Percentiles rank a stretch among this genome's conserved stretches.
phyloP scores from a whole-genome alignment of 2,888 invertebrate species.

The Drosophila acutilabella region DNA sequence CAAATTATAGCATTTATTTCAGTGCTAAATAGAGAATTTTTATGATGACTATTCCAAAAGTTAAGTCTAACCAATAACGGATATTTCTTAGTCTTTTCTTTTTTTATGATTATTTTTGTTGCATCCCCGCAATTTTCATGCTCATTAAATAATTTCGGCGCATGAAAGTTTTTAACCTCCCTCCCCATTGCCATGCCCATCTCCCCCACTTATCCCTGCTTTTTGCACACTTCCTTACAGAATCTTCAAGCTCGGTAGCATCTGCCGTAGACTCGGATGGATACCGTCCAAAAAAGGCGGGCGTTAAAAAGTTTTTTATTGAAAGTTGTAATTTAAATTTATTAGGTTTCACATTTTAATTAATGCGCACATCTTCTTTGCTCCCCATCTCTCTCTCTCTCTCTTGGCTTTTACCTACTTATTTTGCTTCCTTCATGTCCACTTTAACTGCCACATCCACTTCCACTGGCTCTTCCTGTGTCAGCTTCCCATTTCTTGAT shows the following conservation, averaged over 20 bases:
- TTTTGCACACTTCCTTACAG: neutral
- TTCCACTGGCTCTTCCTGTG: conserved; percentile 10
- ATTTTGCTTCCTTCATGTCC: neutral
- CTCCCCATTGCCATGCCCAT: neutral
- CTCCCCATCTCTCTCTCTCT: neutral
- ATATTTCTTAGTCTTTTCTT: neutral
- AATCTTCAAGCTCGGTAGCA: conserved; percentile 14
- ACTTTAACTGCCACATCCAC: neutral
- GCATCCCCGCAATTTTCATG: conserved; percentile 71
- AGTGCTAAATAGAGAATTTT: no score
- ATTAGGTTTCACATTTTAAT: conserved; percentile 80
- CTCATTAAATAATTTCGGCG: conserved; percentile 77
- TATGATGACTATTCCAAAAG: no score
- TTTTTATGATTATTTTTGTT: conserved; percentile 40
- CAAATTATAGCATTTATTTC: no score
- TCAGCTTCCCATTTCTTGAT: conserved; percentile 6
- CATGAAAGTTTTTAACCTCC: conserved; percentile 55
- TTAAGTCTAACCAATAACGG: no score
- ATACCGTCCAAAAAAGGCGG: conserved; percentile 43
- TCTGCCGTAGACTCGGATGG: conserved; percentile 10
- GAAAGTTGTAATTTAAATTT: conserved; percentile 79
- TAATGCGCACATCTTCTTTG: conserved; percentile 67
- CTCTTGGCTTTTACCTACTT: conserved; percentile 7
- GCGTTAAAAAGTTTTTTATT: conserved; percentile 74
- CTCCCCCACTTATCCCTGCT: neutral